Evolutionary conservation across 2,797 vertebrate species (phyloP), one percentile per base, ranked within the genome.

Genomic region (Ceyx erithaca): DNA sequence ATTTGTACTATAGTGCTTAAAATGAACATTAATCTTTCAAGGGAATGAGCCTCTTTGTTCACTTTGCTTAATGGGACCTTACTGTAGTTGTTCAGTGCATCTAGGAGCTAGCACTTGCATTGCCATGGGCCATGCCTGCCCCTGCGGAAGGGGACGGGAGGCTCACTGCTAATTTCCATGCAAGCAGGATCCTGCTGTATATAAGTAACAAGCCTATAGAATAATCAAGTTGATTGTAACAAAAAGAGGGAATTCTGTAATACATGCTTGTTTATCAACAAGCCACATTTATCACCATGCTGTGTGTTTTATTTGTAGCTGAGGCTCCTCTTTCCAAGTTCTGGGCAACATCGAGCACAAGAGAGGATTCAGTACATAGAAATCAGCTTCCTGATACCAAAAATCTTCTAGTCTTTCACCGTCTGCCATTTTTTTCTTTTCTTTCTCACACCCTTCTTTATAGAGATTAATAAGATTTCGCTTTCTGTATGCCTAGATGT

Each of bases 31-130:
- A 45, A 19, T 85, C 64, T 92, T 79, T 51, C 41, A 52, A 72
- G 67, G 90, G 86, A 91, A 81, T 69, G 70, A 76, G 59, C 19
- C 35, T 79, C 90, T 94, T 75, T 91, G 85, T 43, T 79, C 93
- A 13, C 41, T 52, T 41, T 76, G 61, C 52, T 68, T 85, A 79
- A 71, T 73, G 87, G 75, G 81, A 54, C 70, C 73, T 52, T 75
- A 49, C 83, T 85, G 81, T 33, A 64, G 75, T n/a, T 2, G 25
- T 54, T 71, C 78, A 67, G 68, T 33, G 37, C 66, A 30, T 46
- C 63, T 68, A 64, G 66, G 80, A 83, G 62, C 58, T 58, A 33
- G 77, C 66, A 18, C 80, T 72, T 58, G 3, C 51, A 62, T 79
- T 77, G 88, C 92, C 92, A n/a, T 21, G 69, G 91, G 85, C 92